Conservation (phyloP, 2,797 vertebrate genomes). For the Danio choprae region DNA sequence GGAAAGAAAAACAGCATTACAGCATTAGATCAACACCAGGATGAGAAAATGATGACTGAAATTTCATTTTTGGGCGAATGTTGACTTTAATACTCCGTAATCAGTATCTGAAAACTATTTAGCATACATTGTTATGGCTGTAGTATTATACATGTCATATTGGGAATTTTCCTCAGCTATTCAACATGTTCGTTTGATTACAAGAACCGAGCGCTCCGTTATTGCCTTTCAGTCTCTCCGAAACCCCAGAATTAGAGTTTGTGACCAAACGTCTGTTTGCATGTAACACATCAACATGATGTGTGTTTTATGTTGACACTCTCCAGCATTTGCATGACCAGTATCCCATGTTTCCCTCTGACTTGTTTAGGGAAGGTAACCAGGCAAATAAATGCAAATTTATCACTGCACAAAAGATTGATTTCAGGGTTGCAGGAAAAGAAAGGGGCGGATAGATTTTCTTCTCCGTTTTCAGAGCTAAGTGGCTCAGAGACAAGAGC, state of each 20-base stretch:
- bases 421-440: slow-evolving; percentile 33
- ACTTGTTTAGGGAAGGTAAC: slow-evolving; percentile 37
- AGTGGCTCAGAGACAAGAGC: slow-evolving; percentile 43
- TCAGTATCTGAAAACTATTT: slow-evolving; percentile 5
- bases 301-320: slow-evolving; percentile 22
- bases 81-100: neutral
- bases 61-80: too few relatives aligned
- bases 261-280: slow-evolving; percentile 26
- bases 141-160: neutral
- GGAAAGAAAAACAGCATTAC: too few relatives aligned
- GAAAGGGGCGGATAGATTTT: slow-evolving; percentile 45
- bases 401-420: slow-evolving; percentile 48
- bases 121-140: neutral
- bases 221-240: slow-evolving; percentile 22
- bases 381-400: slow-evolving; percentile 43
- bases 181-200: neutral
- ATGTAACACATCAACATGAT: slow-evolving; percentile 10
- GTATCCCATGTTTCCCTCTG: slow-evolving; percentile 13
- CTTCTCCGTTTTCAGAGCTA: slow-evolving; percentile 43
- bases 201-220: slow-evolving; percentile 16
- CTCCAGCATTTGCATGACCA: slow-evolving; percentile 16
- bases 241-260: slow-evolving; percentile 8
- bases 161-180: neutral
- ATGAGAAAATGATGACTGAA: too few relatives aligned
- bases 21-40: too few relatives aligned